Base-by-base conservation (phyloP, 64 coral and sea anemone species). In the Exaiptasia diaphana region DNA sequence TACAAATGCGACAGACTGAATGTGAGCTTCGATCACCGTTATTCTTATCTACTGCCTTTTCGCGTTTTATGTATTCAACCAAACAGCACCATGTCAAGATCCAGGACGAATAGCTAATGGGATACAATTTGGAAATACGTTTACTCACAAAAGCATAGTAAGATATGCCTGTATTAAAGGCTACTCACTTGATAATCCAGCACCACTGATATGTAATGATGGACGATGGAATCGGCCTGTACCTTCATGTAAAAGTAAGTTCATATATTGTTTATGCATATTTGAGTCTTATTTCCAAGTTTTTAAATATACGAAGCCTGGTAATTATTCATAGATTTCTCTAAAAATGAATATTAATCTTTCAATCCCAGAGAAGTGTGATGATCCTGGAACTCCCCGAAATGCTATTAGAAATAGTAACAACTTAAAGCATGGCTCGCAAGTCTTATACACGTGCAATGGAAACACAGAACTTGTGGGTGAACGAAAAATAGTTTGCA, bases 381-480 rank as follows among this genome's bases (percentile, higher is more conserved):
- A 4, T 65, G 26, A 76, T 21, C 83, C 83, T 13, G 83, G 72
- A 18, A 5, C 17, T 50, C 83, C 48, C 24, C 24, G 10, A 28
- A 44, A 67, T 20, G 72, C 29, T n/a, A 24, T 14, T 9, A 76
- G 41, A 39, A 49, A 62, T 17, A 71, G 55, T 3, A 10, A 67
- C 1, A 57, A 75, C 40, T 86, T 86, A 13, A 30, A 55, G 58
- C 83, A 86, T 30, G 83, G 7, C 26, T 6, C 53, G 2, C 29
- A 8, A 37, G 72, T 86, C 4, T 50, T 25, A 9, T 86, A 64
- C 18, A 43, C 54, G 14, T 86, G 83, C 36, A 41, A 27, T 17
- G 25, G 12, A 33, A n/a, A 50, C 31, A 55, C 61, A 18, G 21
- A 13, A 15, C 33, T 74, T 22, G 61, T 63, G 9, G 83, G 83